These are phyloP conservation scores for Lasioglossum leucozonium DNA, from an alignment of 2,888 invertebrate species.

Conservation along the genomic window DNA sequence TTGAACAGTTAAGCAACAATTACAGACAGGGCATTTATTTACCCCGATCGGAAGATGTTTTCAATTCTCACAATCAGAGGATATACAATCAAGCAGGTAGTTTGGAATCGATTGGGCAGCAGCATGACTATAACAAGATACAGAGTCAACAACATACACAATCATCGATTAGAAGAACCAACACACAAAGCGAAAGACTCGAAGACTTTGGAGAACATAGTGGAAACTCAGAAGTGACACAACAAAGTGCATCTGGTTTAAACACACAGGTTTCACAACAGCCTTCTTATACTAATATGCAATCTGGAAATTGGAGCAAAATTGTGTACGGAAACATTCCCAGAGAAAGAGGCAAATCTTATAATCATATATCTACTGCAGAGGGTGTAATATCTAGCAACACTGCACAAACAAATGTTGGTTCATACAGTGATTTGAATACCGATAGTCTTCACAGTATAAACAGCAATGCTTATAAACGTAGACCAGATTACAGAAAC, in stretches of 20 bases:
- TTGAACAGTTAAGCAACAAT: slow-evolving; percentile 34
- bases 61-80: slow-evolving; percentile 39
- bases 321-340: slow-evolving; percentile 63
- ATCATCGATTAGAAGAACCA: slow-evolving; percentile 32
- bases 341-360: slow-evolving; percentile 16
- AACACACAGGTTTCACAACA: slow-evolving; percentile 40
- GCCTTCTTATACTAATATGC: slow-evolving; percentile 22
- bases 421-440: slow-evolving; percentile 5
- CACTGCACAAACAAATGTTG: slow-evolving; percentile 23
- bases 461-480: slow-evolving; percentile 39
- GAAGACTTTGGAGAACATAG: slow-evolving; percentile 71
- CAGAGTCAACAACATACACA: slow-evolving; percentile 48
- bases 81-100: slow-evolving; percentile 40
- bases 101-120: slow-evolving; percentile 33
- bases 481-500: slow-evolving; percentile 27
- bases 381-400: slow-evolving; percentile 27
- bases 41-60: slow-evolving; percentile 28
- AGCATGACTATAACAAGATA: slow-evolving; percentile 47
- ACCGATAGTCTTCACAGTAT: slow-evolving; percentile 27
- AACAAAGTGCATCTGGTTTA: slow-evolving; percentile 28
- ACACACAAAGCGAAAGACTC: slow-evolving; percentile 61
- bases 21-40: slow-evolving; percentile 16
- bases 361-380: slow-evolving; percentile 38
- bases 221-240: slow-evolving; percentile 52
- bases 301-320: slow-evolving; percentile 74